These are phyloP conservation scores for Salvelinus alpinus DNA, from an alignment of 2,113 vertebrate genomes.

Conservation along the genomic window DNA sequence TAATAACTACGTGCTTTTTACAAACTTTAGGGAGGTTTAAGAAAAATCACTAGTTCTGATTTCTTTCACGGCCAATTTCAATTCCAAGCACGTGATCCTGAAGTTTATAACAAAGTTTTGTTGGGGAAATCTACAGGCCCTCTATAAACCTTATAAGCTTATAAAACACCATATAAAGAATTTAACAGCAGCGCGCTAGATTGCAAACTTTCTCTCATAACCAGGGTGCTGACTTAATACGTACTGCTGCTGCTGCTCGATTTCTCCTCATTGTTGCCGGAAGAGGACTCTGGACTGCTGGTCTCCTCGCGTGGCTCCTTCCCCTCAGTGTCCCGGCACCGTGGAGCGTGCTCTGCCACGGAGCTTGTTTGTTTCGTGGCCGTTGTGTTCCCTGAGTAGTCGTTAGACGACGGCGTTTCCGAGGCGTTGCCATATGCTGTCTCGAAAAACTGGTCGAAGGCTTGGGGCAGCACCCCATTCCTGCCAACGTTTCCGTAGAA, in stretches of 20 bases:
- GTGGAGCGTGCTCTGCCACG: slow-evolving; percentile 79
- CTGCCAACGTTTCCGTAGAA: slow-evolving; percentile 96
- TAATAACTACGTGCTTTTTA: slow-evolving; percentile 24
- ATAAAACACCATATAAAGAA: slow-evolving; percentile 99
- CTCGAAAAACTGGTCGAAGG: slow-evolving; percentile 98
- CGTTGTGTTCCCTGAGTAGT: slow-evolving; percentile 85
- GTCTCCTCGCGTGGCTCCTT: slow-evolving; percentile 84
- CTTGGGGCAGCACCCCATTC: slow-evolving; percentile 95
- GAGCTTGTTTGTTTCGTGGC: slow-evolving; percentile 75
- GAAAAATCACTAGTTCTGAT: slow-evolving; percentile 65
- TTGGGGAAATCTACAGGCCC: slow-evolving; percentile 95
- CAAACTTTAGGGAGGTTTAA: slow-evolving; percentile 28
- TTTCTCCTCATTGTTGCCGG: slow-evolving; percentile 98
- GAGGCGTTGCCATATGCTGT: slow-evolving; percentile 86
- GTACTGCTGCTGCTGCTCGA: slow-evolving; percentile 87
- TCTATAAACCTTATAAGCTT: slow-evolving; percentile 99
- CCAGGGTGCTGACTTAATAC: slow-evolving; percentile 86
- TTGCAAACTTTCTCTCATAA: slow-evolving; percentile 91
- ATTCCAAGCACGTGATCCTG: slow-evolving; percentile 95
- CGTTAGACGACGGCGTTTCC: slow-evolving; percentile 80
- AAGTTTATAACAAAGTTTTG: slow-evolving; percentile 98
- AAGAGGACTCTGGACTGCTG: slow-evolving; percentile 93
- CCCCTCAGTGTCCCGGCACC: slow-evolving; percentile 75
- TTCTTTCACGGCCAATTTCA: slow-evolving; percentile 99
- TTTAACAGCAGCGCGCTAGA: slow-evolving; percentile 93